Evolutionary conservation across 2,113 vertebrate genomes (phyloP), one percentile per base, ranked within the genome.

Genomic region (Gallinago jamesoni): DNA sequence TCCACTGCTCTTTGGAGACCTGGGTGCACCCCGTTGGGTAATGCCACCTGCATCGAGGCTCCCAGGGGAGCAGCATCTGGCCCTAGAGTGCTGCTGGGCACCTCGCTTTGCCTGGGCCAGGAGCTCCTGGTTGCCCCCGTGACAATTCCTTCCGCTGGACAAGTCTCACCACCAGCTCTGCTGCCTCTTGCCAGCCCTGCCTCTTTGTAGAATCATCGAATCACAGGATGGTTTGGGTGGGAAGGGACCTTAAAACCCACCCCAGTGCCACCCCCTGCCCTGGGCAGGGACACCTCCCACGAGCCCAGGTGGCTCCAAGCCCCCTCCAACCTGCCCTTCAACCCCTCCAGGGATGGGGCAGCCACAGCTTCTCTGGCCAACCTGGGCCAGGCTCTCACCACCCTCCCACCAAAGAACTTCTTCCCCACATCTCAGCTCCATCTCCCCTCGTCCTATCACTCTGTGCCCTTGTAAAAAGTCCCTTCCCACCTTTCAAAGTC

Each of bases 21-120:
- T 0, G 5, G 12, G 3, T 23, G 23, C 19, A 2, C 55, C 27
- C 33, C 2, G 2, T 15, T 45, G 84, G 47, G 22, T 24, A 10
- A 21, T 25, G 62, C n/a, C 43, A n/a, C 16, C n/a, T 4, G 0
- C 53, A 6, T 35, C 17, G 9, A 21, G 28, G 41, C 30, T 73
- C 43, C 6, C 30, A 21, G 52, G 28, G 0, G 15, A 56, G 75
- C 41, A 30, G n/a, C 28, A 7, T 19, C 39, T 20, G 56, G 56
- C 56, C 39, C 41, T n/a, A 16, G 24, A n/a, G n/a, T 15, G 39
- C n/a, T 28, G 50, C 14, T 53, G 48, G 48, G 33, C 37, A 53
- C 10, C 56, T 79, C 3, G 0, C 33, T 41, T 72, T 23, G 45
- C 37, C 39, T 7, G 5, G 3, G 8, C 37, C 33, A 4, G 33